Percentiles rank a stretch among this genome's conserved stretches.
phyloP scores from a whole-genome alignment of 2,797 vertebrate genomes.

The Psittacula derbiana region DNA sequence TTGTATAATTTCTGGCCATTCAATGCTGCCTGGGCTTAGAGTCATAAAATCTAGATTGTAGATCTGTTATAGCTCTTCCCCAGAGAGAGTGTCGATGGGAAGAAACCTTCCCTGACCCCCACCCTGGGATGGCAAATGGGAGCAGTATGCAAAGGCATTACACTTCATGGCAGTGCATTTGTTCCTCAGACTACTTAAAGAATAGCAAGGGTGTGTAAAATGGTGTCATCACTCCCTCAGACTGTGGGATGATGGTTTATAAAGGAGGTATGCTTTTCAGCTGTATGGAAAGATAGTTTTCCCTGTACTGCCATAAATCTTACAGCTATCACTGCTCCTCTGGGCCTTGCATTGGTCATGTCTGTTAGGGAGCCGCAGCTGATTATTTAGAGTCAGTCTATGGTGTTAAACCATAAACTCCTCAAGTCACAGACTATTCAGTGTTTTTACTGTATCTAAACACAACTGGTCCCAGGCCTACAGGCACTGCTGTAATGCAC shows the following conservation, averaged over 20 bases:
- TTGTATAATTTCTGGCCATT: slow-evolving; percentile 4
- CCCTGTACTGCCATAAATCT: neutral
- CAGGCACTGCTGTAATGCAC: neutral
- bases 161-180: neutral
- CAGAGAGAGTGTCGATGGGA: neutral
- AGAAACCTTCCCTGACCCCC: neutral
- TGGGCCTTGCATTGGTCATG: neutral
- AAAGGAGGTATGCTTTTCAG: neutral
- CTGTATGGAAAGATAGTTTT: neutral
- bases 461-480: neutral
- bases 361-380: neutral
- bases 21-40: neutral
- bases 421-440: neutral
- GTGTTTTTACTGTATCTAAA: neutral
- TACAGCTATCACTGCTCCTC: neutral
- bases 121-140: neutral
- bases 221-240: neutral
- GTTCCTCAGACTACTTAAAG: neutral
- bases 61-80: neutral
- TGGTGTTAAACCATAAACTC: neutral
- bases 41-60: neutral
- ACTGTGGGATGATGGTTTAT: neutral
- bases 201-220: neutral
- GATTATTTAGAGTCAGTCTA: neutral
- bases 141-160: neutral